Base-by-base conservation (phyloP, 2,888 invertebrate species). In the Rhamnusium bicolor region DNA sequence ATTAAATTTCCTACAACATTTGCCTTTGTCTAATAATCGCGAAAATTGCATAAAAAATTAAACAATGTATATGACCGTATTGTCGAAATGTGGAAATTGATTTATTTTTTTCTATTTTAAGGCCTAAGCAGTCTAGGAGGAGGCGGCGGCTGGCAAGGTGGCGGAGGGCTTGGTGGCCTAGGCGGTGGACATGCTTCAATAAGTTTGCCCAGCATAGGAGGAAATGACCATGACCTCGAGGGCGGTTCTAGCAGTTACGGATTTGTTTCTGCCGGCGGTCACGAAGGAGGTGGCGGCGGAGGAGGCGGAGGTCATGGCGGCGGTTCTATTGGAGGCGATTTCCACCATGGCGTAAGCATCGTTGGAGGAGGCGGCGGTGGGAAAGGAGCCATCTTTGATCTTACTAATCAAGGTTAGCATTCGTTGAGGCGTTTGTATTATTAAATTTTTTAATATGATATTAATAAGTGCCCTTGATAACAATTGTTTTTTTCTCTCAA, bases 321-420 rank as follows among this genome's bases (percentile, higher is more conserved):
- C 51, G 75, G 75, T 32, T 78, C 76, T 56, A 74, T 74, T 2
- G 80, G 79, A 10, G 83, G 83, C 19, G 83, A 83, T 49, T 83
- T 79, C 74, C 83, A 82, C 71, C 83, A 82, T 67, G 83, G 83
- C 14, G 82, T 83, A 21, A 83, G 83, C 71, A 74, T 83, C 19
- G 81, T 83, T 1, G 79, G 81, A 24, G 82, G 81, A 12, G 80
- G 81, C n/a, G 77, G 80, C 10, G 72, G 71, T 19, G 68, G 68
- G 2, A 79, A 83, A 71, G 79, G 77, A 21, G 73, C 77, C 47
- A 76, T 79, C 19, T 80, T 83, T 58, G 83, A 83, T 74, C 75
- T 83, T 54, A 82, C 83, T 10, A 69, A 80, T 21, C 80, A 83
- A 75, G 71, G 61, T 62, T 7, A 62, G 56, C n/a, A n/a, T n/a